These are phyloP conservation scores for Siniperca obscura DNA, from an alignment of 2,797 vertebrate genomes.

Conservation along the genomic window DNA sequence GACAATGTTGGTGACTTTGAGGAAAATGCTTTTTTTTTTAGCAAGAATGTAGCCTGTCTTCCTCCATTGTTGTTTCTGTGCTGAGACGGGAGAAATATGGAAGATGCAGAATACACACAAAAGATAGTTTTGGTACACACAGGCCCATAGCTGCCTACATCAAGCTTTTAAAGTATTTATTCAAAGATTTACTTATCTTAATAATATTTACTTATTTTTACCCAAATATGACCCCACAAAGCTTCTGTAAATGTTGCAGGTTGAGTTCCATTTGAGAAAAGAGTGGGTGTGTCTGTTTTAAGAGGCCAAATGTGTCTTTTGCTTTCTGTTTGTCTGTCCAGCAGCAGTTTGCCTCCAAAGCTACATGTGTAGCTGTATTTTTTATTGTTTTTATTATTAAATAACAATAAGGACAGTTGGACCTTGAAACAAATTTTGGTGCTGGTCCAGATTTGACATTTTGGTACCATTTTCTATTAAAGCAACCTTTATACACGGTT, in stretches of 20 bases:
- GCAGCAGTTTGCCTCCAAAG: constrained; percentile 1
- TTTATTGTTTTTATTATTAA: not conserved
- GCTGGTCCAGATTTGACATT: not conserved
- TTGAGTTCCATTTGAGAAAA: constrained; percentile 12
- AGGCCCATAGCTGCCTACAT: not conserved
- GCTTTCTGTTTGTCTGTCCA: not conserved
- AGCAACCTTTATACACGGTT: not conserved
- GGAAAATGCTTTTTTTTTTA: not conserved
- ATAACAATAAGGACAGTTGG: not conserved
- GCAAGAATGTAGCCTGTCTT: not conserved
- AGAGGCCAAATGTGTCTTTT: not conserved
- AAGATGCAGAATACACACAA: constrained; percentile 10
- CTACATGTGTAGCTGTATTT: not conserved
- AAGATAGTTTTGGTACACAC: constrained; percentile 5
- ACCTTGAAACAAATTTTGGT: not conserved
- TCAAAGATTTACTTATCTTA: constrained; percentile 16
- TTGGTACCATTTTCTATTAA: constrained; percentile 4
- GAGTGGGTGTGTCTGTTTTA: not conserved
- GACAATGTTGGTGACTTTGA: constrained; percentile 24
- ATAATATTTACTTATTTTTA: not conserved
- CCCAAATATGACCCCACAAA: not conserved
- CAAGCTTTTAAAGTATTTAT: constrained; percentile 20
- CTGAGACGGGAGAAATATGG: not conserved
- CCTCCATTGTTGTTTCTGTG: constrained; percentile 12
- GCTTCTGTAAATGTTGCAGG: constrained; percentile 18